Percentiles rank a stretch among this genome's conserved stretches.
These are phyloP conservation scores for Beaufortia kweichowensis DNA, from an alignment of 2,113 vertebrate species.

Conservation along the genomic window DNA sequence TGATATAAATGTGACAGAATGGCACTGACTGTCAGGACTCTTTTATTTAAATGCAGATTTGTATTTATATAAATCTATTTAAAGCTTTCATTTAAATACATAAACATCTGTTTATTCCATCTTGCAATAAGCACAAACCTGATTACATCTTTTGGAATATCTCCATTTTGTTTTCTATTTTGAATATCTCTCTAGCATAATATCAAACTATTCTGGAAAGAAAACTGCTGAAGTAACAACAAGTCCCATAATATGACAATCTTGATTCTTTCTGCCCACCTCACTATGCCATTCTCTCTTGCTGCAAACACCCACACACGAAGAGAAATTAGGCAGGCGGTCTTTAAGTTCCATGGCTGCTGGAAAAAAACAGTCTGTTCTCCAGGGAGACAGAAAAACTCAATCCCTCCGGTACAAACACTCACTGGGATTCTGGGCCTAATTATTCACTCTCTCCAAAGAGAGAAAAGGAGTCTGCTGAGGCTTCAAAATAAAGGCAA, in stretches of 20 bases:
- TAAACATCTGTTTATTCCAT: too few species aligned
- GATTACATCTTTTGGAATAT: too few species aligned
- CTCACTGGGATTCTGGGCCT: constrained; percentile 36
- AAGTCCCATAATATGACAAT: constrained; percentile 2
- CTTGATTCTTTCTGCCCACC: background rate
- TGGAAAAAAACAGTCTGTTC: constrained; percentile 42
- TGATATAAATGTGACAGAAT: too few species aligned
- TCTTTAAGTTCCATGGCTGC: constrained; percentile 40
- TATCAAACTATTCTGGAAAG: background rate
- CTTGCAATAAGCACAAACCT: too few species aligned
- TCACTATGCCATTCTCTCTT: constrained; percentile 26
- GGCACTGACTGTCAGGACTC: too few species aligned
- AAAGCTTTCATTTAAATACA: too few species aligned
- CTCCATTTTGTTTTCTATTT: too few species aligned
- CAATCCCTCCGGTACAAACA: constrained; percentile 33
- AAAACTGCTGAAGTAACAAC: background rate
- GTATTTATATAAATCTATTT: too few species aligned
- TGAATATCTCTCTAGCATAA: too few species aligned
- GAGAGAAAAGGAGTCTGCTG: background rate
- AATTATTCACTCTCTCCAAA: constrained; percentile 45
- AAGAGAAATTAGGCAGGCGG: constrained; percentile 10
- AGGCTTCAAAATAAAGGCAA: background rate
- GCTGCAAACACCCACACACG: constrained; percentile 34
- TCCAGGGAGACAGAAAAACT: constrained; percentile 48
- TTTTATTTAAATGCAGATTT: too few species aligned